Conservation (phyloP, 1,140 invertebrate species). For the Coptotermes formosanus region DNA sequence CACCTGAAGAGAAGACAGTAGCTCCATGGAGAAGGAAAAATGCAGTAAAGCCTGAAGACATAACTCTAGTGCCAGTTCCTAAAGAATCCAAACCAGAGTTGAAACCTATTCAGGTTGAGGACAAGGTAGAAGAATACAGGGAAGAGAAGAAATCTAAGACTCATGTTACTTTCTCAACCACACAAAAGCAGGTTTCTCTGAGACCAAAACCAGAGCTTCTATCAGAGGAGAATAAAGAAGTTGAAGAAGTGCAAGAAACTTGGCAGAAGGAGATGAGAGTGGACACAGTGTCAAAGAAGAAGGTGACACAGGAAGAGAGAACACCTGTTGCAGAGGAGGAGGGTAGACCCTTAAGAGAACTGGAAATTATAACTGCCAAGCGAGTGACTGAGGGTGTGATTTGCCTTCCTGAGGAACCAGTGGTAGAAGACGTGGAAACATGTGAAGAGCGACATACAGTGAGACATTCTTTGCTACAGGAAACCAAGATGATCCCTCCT, state of each 20-base stretch:
- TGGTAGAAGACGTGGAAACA: conserved; percentile 37
- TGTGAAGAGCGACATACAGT: conserved; percentile 30
- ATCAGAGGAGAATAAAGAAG: conserved; percentile 43
- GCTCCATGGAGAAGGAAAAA: conserved; percentile 28
- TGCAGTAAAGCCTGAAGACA: conserved; percentile 40
- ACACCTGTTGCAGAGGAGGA: neutral
- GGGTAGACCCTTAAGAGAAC: conserved; percentile 46
- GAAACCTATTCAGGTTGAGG: conserved; percentile 36
- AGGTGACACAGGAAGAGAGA: conserved; percentile 32
- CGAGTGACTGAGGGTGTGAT: conserved; percentile 49
- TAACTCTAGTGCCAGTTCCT: neutral
- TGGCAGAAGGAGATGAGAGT: conserved; percentile 53
- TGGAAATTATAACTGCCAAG: conserved; percentile 53
- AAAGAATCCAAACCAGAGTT: conserved; percentile 33
- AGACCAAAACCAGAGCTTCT: conserved; percentile 12
- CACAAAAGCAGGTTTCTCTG: neutral
- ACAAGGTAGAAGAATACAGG: conserved; percentile 32
- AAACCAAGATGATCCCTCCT: conserved; percentile 52
- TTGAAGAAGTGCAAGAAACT: conserved; percentile 42
- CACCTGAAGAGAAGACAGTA: neutral
- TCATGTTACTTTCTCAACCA: neutral
- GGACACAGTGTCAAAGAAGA: conserved; percentile 52
- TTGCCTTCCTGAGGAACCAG: conserved; percentile 49
- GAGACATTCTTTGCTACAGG: conserved; percentile 30
- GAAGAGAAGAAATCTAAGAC: conserved; percentile 30